These are phyloP conservation scores for Conger conger DNA, from an alignment of 2,113 vertebrate species.

Conservation along the genomic window DNA sequence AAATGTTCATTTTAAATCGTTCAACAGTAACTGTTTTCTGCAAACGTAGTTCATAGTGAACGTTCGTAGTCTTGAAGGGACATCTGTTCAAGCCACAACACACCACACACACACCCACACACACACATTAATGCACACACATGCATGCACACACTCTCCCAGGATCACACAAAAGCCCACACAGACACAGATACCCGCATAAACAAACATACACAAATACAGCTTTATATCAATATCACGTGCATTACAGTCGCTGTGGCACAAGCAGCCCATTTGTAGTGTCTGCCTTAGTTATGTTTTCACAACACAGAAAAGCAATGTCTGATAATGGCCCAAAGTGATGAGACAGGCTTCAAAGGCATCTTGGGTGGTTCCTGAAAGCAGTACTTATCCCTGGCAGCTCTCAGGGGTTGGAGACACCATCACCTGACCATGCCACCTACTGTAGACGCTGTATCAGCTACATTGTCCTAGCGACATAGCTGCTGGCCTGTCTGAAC, in stretches of 20 bases:
- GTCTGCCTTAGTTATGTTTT: neutral
- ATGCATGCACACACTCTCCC: neutral
- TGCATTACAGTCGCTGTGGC: neutral
- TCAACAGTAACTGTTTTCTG: too few species aligned
- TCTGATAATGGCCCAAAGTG: neutral
- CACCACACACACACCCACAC: too few species aligned
- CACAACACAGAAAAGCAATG: neutral
- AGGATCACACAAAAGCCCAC: neutral
- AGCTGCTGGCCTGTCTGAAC: neutral
- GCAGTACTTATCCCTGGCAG: neutral
- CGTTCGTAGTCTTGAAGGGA: too few species aligned
- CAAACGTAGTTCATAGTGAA: too few species aligned
- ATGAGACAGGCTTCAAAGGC: neutral
- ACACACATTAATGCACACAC: neutral
- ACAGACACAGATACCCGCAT: neutral
- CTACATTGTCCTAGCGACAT: neutral
- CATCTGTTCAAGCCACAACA: too few species aligned
- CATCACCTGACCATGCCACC: neutral
- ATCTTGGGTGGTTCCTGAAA: neutral
- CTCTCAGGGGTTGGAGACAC: neutral
- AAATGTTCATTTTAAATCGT: too few species aligned
- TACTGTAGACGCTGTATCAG: neutral
- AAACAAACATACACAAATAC: constrained; percentile 13
- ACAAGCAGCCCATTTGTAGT: neutral
- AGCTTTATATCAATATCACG: neutral